These are phyloP conservation scores for Apamea sordens DNA, from an alignment of 2,888 invertebrate species.

Conservation along the genomic window DNA sequence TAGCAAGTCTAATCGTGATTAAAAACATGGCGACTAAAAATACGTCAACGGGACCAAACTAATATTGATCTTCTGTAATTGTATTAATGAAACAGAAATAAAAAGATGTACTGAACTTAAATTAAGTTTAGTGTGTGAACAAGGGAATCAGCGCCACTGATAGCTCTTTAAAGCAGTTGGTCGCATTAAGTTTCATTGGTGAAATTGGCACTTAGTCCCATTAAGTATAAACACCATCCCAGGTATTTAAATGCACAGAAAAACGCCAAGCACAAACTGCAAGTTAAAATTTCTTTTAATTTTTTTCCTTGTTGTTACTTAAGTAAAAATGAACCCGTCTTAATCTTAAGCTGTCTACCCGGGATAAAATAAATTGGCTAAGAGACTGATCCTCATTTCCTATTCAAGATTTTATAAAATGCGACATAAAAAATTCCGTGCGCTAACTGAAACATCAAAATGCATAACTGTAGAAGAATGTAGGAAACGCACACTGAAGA, in stretches of 20 bases:
- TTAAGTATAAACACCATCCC: no score
- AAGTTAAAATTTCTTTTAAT: conserved; percentile 17
- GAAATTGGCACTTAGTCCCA: not conserved
- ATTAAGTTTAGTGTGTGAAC: no score
- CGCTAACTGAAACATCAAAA: conserved; percentile 50
- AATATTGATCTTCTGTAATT: no score
- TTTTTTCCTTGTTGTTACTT: conserved; percentile 48
- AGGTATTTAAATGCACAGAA: not conserved
- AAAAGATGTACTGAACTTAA: no score
- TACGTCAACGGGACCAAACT: no score
- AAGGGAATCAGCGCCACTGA: not conserved
- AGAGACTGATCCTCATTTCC: conserved; percentile 65
- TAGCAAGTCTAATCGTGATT: no score
- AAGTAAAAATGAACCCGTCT: conserved; percentile 58
- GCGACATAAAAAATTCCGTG: conserved; percentile 44
- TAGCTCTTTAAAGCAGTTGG: not conserved
- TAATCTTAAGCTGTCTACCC: conserved; percentile 67
- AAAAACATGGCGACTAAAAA: no score
- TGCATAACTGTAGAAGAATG: conserved; percentile 28
- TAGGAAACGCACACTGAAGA: not conserved
- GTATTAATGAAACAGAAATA: no score
- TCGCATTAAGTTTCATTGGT: not conserved
- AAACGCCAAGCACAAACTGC: conserved; percentile 37
- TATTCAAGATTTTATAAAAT: conserved; percentile 65
- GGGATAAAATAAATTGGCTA: conserved; percentile 66